A percentile compares a stretch with the other conserved stretches of the same genome.
These are phyloP conservation scores for Dasyurus viverrinus DNA, from an alignment of 2,113 vertebrate genomes.

Conservation along the genomic window DNA sequence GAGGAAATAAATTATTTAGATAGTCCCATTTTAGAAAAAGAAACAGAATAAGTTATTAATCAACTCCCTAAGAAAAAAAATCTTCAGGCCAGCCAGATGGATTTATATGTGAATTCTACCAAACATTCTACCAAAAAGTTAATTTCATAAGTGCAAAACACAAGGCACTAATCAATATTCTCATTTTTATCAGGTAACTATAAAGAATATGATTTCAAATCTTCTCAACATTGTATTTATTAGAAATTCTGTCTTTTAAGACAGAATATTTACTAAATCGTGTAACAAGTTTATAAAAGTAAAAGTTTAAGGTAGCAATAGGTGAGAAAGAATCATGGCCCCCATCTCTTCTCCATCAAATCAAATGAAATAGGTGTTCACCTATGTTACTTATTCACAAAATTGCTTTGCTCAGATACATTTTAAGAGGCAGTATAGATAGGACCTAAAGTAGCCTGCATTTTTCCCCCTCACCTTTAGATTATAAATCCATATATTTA, in stretches of 20 bases:
- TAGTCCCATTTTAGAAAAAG: too few relatives aligned
- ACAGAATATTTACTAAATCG: not conserved
- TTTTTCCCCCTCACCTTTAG: not conserved
- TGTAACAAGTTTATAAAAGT: not conserved
- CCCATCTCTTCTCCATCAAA: not conserved
- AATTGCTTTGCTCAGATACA: not conserved
- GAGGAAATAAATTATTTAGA: too few relatives aligned
- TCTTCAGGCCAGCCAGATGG: too few relatives aligned
- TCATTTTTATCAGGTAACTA: not conserved
- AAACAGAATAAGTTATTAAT: too few relatives aligned
- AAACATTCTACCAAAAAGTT: too few relatives aligned
- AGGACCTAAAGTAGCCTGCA: not conserved
- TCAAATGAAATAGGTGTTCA: not conserved
- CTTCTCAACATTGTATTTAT: not conserved
- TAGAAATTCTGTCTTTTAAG: not conserved
- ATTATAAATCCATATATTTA: not conserved
- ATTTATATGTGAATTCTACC: too few relatives aligned
- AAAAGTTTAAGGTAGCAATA: not conserved
- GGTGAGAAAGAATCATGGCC: not conserved
- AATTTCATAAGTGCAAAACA: too few relatives aligned
- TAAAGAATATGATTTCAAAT: constrained; percentile 13
- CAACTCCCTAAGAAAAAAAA: too few relatives aligned
- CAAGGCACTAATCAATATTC: not conserved
- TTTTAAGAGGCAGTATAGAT: not conserved
- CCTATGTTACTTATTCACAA: not conserved